A percentile compares a stretch with the other conserved stretches of the same genome.
phyloP scores from a whole-genome alignment of 2,113 vertebrate genomes.

The Hyperoodon ampullatus region DNA sequence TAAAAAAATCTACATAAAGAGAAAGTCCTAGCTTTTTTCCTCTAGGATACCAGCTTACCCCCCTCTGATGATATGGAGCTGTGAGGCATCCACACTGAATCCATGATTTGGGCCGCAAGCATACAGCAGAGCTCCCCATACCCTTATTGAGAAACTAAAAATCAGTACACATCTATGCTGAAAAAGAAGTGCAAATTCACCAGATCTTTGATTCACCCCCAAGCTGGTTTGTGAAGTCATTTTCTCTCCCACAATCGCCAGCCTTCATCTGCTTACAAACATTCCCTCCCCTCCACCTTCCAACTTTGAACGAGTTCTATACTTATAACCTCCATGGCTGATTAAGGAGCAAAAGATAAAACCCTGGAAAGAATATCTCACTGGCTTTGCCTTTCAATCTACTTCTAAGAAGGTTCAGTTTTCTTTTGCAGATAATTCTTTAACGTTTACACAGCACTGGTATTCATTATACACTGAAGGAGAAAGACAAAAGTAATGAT shows the following conservation, averaged over 20 bases:
- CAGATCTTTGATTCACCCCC: background rate
- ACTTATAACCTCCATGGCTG: background rate
- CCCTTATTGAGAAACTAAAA: background rate
- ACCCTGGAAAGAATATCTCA: background rate
- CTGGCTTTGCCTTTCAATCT: slow-evolving; percentile 35
- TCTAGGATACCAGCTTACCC: background rate
- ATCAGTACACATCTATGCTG: background rate
- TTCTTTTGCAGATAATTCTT: slow-evolving; percentile 66
- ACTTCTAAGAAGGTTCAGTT: background rate
- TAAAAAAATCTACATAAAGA: background rate
- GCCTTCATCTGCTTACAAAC: slow-evolving; percentile 2
- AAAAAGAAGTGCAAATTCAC: slow-evolving; percentile 6
- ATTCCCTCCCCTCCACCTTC: background rate
- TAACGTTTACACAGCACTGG: slow-evolving; percentile 52
- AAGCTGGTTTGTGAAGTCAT: slow-evolving; percentile 3
- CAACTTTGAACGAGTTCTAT: background rate
- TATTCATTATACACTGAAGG: slow-evolving; percentile 55
- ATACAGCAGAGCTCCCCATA: background rate
- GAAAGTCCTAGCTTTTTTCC: background rate
- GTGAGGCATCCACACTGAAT: background rate
- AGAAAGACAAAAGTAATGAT: slow-evolving; percentile 68
- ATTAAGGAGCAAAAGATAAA: slow-evolving; percentile 57
- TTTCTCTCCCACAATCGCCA: background rate
- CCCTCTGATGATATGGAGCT: background rate
- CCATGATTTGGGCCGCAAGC: background rate